Conservation (phyloP, 1,140 invertebrate species). For the Sogatella furcifera region DNA sequence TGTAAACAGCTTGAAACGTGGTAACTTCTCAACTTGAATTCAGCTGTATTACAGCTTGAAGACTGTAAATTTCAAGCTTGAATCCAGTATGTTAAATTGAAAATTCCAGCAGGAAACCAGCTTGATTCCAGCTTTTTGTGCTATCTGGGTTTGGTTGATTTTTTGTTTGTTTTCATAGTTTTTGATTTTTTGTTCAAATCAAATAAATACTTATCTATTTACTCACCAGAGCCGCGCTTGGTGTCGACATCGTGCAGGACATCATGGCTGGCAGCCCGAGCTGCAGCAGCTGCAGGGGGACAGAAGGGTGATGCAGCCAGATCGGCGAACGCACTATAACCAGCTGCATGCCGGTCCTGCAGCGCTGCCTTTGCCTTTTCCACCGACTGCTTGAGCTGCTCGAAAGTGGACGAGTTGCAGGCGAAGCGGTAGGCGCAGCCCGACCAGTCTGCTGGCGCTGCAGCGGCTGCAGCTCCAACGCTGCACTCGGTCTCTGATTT, state of each 20-base stretch:
- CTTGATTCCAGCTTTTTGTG: too few relatives aligned
- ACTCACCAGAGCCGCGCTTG: conserved; percentile 8
- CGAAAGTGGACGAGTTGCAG: conserved; percentile 65
- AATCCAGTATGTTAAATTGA: too few relatives aligned
- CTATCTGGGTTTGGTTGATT: too few relatives aligned
- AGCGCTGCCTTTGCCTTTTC: conserved; percentile 79
- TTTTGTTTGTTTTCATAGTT: too few relatives aligned
- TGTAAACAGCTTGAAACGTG: too few relatives aligned
- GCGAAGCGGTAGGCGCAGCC: conserved; percentile 49
- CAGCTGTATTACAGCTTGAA: too few relatives aligned
- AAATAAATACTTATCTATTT: too few relatives aligned
- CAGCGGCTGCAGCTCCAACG: conserved; percentile 30
- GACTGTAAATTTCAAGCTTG: too few relatives aligned
- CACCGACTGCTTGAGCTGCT: conserved; percentile 77
- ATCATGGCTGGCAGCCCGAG: conserved; percentile 3
- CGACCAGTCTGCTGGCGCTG: conserved; percentile 46
- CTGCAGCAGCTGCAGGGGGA: conserved; percentile 13
- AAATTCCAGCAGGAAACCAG: too few relatives aligned
- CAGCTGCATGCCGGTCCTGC: conserved; percentile 32
- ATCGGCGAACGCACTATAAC: conserved; percentile 29
- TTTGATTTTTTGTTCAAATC: too few relatives aligned
- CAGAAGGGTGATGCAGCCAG: conserved; percentile 33
- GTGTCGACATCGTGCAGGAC: background rate
- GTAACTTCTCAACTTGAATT: too few relatives aligned
- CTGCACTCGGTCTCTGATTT: conserved; percentile 14